phyloP scores from a whole-genome alignment of 2,797 vertebrate genomes.

The Craterocephalus amniculus region DNA sequence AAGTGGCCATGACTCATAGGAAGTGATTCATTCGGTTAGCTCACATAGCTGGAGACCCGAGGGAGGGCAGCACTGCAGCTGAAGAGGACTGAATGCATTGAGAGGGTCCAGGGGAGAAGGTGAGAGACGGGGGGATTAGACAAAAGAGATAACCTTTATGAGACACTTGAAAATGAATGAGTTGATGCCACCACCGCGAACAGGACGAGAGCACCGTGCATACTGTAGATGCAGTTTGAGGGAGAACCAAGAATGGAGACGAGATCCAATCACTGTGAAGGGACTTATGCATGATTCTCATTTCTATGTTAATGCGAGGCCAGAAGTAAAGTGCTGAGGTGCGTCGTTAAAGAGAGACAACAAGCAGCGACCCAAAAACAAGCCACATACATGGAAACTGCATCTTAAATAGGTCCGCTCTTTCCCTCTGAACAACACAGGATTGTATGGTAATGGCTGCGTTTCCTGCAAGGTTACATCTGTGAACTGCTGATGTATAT shows the following conservation, averaged over 20 bases:
- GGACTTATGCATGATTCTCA: constrained; percentile 83
- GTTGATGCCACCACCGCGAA: constrained; percentile 10
- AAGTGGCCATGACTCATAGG: constrained; percentile 10
- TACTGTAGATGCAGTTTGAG: not conserved
- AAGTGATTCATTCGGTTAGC: constrained; percentile 30
- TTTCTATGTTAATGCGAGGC: constrained; percentile 82
- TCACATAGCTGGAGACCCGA: constrained; percentile 21
- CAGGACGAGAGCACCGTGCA: constrained; percentile 17
- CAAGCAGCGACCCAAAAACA: constrained; percentile 25
- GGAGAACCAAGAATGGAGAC: constrained; percentile 3
- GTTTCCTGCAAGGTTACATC: constrained; percentile 1
- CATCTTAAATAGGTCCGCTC: constrained; percentile 39
- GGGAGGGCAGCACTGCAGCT: constrained; percentile 8
- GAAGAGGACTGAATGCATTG: constrained; percentile 47
- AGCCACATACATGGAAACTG: not conserved
- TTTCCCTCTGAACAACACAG: not conserved
- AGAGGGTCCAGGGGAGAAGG: constrained; percentile 8
- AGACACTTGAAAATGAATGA: constrained; percentile 40
- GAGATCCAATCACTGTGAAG: constrained; percentile 53
- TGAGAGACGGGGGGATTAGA: constrained; percentile 37
- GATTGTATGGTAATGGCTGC: not conserved
- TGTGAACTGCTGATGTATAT: constrained; percentile 14
- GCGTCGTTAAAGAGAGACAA: constrained; percentile 38
- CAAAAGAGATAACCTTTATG: constrained; percentile 45
- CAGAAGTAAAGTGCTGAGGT: constrained; percentile 49